Evolutionary conservation across 1,140 invertebrate genomes (phyloP).

Genomic region (Drosophila lowei): DNA sequence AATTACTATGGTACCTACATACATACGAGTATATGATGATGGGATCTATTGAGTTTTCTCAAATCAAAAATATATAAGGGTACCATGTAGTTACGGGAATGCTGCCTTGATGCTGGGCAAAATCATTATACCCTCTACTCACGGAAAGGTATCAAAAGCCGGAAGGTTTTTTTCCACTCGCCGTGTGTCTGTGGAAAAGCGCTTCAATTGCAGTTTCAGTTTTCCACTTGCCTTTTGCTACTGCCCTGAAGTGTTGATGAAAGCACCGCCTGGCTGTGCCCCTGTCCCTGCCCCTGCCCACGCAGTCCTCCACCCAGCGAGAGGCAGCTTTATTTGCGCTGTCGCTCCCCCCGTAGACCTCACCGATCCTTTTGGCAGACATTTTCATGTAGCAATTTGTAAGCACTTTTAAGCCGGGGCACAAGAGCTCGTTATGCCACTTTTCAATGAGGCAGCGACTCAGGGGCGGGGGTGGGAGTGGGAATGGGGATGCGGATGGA

Average conservation of each 20-base stretch:
- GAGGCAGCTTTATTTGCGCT: conserved; percentile 23
- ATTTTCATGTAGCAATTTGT: conserved; percentile 77
- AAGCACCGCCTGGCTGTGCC: conserved; percentile 24
- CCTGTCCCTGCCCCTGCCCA: background rate
- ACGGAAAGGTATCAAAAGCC: background rate
- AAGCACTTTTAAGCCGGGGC: conserved; percentile 77
- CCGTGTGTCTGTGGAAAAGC: conserved; percentile 53
- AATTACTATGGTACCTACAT: too few relatives aligned
- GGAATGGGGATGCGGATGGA: background rate
- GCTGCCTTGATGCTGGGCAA: too few relatives aligned
- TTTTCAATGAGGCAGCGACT: conserved; percentile 65
- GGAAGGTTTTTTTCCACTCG: conserved; percentile 24
- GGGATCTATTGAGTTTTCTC: too few relatives aligned
- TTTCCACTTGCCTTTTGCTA: conserved; percentile 64
- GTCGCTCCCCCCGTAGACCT: background rate
- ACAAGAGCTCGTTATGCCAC: conserved; percentile 78
- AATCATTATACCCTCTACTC: background rate
- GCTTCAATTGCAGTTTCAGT: conserved; percentile 79
- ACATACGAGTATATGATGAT: too few relatives aligned
- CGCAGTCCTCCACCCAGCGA: background rate
- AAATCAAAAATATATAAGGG: too few relatives aligned
- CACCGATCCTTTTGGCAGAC: conserved; percentile 10
- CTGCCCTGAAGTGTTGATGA: conserved; percentile 67
- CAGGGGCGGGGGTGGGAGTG: conserved; percentile 9
- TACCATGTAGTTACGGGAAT: background rate